These are phyloP conservation scores for Carassius gibelio DNA, from an alignment of 2,113 vertebrate genomes.

Conservation along the genomic window DNA sequence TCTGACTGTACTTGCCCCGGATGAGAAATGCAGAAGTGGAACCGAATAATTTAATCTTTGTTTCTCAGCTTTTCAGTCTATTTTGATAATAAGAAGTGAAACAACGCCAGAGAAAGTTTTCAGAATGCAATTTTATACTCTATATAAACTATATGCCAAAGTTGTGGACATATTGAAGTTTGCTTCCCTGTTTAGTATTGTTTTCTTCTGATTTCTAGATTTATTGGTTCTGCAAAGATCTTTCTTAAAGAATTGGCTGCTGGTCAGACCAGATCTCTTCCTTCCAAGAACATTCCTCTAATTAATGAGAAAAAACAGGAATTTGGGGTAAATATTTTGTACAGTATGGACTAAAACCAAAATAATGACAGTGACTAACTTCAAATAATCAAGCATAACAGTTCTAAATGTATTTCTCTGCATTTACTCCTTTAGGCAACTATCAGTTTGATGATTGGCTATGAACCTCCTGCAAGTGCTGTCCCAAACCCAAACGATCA, in stretches of 20 bases:
- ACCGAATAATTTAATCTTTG: conserved; percentile 55
- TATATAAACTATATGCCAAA: neutral
- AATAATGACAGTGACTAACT: neutral
- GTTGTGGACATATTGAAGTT: neutral
- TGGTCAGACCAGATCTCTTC: conserved; percentile 82
- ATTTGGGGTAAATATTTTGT: conserved; percentile 78
- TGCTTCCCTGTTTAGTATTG: neutral
- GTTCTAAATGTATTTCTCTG: conserved; percentile 25
- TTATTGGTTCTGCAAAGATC: conserved; percentile 84
- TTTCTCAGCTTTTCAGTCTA: neutral
- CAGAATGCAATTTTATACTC: neutral
- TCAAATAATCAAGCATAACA: neutral
- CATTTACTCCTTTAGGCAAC: conserved; percentile 76
- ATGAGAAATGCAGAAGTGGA: conserved; percentile 44
- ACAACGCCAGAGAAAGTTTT: neutral
- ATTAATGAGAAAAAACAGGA: conserved; percentile 86
- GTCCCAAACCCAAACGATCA: conserved; percentile 75
- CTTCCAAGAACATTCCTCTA: conserved; percentile 83
- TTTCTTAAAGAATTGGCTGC: conserved; percentile 83
- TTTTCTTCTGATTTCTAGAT: conserved; percentile 65
- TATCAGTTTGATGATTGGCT: conserved; percentile 85
- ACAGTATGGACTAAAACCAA: neutral
- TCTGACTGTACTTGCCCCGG: neutral
- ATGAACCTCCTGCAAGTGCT: conserved; percentile 79
- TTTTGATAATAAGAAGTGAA: neutral